Base-by-base conservation (phyloP, 2,113 vertebrate genomes). In the Astatotilapia flaviijosephi region DNA sequence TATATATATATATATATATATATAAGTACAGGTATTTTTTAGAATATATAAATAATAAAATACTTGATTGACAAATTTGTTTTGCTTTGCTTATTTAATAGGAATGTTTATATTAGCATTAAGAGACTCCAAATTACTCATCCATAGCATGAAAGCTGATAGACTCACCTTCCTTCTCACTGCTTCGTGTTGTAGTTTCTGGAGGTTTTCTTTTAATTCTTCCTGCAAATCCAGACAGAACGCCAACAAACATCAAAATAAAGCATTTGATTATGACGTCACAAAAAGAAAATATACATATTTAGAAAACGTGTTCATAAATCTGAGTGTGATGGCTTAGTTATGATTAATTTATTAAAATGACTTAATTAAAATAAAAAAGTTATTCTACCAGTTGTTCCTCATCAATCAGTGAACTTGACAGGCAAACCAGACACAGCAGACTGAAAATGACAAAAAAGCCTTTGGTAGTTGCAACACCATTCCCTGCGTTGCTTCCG, bases 171-270 rank as follows among this genome's bases (percentile, higher is more conserved):
- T 40, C 62, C 49, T 19, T 37, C 60, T 83, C 4, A 7, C 9
- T 83, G 47, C 33, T 70, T 83, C 45, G 0, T 53, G 28, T 17
- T 83, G 28, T 12, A 70, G n/a, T 17, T 49, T 83, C n/a, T 54
- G 45, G 17, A 83, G 33, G 45, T 83, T 83, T 23, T 19, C n/a
- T 26, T 40, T 53, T 3, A 70, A 47, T 35, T 83, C 60, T n/a
- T 40, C 47, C 82, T 83, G 47, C 21, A 68, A 51, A 53, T 11
- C 33, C 35, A 81, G 21, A 60, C 2, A 45, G 15, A 26, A 68
- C 0, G 1, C 0, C 47, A 83, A 47, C 7, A 35, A 49, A 82
- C 7, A 23, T 62, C 28, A 33, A 62, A 62, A n/a, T 62, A 62
- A 35, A 62, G 9, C 58, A 35, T 62, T 62, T 82, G 12, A 73